Conservation (phyloP, 2,888 invertebrate genomes). For the Ametastegia equiseti region DNA sequence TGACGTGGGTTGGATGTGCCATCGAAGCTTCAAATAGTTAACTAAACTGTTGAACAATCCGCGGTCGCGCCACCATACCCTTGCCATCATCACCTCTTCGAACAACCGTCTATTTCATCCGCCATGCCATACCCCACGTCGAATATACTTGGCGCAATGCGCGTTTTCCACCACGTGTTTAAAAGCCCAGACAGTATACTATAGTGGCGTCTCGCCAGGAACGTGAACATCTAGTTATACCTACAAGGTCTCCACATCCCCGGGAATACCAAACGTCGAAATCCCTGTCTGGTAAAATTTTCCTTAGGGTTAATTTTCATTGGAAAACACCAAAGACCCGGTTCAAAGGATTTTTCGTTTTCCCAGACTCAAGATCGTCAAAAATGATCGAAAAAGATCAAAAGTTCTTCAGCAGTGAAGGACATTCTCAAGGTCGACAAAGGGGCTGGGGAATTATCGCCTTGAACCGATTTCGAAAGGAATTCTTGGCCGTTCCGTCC, state of each 20-base stretch:
- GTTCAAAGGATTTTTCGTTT: too few relatives aligned
- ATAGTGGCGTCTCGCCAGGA: slow-evolving; percentile 2
- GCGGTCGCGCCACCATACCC: slow-evolving; percentile 15
- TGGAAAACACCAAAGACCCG: too few relatives aligned
- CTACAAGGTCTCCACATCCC: neutral
- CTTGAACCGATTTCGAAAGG: too few relatives aligned
- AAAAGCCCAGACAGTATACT: neutral
- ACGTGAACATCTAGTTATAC: neutral
- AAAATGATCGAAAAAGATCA: too few relatives aligned
- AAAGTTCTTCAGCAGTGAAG: too few relatives aligned
- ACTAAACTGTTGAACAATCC: slow-evolving; percentile 62
- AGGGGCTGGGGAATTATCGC: too few relatives aligned
- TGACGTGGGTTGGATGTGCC: slow-evolving; percentile 18
- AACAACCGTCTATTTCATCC: slow-evolving; percentile 16
- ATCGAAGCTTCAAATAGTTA: slow-evolving; percentile 63
- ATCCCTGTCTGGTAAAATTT: too few relatives aligned
- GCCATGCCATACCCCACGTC: neutral
- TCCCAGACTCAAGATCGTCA: too few relatives aligned
- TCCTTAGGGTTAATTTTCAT: too few relatives aligned
- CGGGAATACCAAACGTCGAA: neutral
- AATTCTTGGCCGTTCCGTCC: too few relatives aligned
- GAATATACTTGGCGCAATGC: slow-evolving; percentile 3
- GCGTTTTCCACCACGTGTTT: neutral
- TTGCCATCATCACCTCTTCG: neutral
- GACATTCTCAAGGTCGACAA: too few relatives aligned